phyloP scores from a whole-genome alignment of 2,797 vertebrate species.

The Lutra lutra region DNA sequence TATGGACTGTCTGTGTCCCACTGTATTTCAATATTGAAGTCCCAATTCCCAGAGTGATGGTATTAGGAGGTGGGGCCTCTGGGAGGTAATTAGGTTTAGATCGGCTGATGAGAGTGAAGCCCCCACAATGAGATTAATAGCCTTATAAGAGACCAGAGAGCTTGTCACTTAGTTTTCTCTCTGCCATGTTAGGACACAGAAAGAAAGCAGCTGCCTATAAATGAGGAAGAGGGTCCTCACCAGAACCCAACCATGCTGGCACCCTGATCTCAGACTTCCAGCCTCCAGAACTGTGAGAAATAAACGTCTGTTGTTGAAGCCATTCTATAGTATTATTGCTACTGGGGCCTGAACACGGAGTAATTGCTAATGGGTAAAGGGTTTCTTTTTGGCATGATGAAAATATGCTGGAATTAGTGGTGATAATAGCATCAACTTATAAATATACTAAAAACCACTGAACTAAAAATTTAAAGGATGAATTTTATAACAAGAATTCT shows the following conservation, averaged over 20 bases:
- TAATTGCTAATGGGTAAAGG: not conserved
- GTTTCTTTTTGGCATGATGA: not conserved
- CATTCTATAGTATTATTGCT: not conserved
- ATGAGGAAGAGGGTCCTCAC: not conserved
- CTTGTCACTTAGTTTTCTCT: not conserved
- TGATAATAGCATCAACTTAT: not conserved
- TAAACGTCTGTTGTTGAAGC: not conserved
- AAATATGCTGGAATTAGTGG: not conserved
- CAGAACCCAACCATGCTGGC: not conserved
- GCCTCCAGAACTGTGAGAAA: not conserved
- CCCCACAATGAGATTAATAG: not conserved
- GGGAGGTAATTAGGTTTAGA: not conserved
- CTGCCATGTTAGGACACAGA: not conserved
- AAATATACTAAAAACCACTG: not conserved
- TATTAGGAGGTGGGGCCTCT: not conserved
- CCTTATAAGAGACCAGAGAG: not conserved
- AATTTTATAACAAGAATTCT: not conserved
- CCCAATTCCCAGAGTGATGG: not conserved
- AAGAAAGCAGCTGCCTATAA: not conserved
- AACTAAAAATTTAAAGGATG: not conserved
- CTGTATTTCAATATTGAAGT: not conserved
- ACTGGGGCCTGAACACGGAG: not conserved
- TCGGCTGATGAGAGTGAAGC: not conserved
- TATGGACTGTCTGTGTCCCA: too few species aligned
- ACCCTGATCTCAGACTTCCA: not conserved